Conservation (phyloP, 2,113 vertebrate species). For the Misgurnus mizolepis region DNA sequence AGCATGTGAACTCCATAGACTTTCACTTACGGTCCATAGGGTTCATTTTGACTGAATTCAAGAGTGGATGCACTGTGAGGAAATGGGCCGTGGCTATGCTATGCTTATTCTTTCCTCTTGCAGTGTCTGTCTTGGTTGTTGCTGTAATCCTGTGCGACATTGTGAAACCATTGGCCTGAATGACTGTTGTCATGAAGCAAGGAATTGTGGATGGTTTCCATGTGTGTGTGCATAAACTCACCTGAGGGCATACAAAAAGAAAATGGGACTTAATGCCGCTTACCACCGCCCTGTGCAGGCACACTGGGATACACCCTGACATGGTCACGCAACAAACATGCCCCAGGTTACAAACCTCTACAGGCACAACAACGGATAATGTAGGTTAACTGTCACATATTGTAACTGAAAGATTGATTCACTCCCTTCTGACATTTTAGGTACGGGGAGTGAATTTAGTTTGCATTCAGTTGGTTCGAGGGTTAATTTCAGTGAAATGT, state of each 20-base stretch:
- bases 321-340: slow-evolving; percentile 40
- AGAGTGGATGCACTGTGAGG: neutral
- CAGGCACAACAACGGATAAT: slow-evolving; percentile 16
- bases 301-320: slow-evolving; percentile 31
- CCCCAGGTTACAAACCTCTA: slow-evolving; percentile 32
- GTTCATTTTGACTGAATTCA: neutral
- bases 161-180: slow-evolving; percentile 47
- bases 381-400: slow-evolving; percentile 49
- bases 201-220: neutral
- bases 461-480: slow-evolving; percentile 4
- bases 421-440: slow-evolving; percentile 13
- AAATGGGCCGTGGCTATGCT: neutral
- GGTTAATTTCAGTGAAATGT: slow-evolving; percentile 11
- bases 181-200: slow-evolving; percentile 45
- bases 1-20: slow-evolving; percentile 12
- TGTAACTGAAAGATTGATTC: slow-evolving; percentile 23
- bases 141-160: slow-evolving; percentile 34
- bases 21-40: neutral
- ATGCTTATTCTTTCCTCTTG: slow-evolving; percentile 4
- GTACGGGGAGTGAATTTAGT: slow-evolving; percentile 11
- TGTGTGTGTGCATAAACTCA: slow-evolving; percentile 11
- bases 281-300: slow-evolving; percentile 8
- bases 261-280: slow-evolving; percentile 17
- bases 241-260: slow-evolving; percentile 24
- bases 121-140: slow-evolving; percentile 7